These are phyloP conservation scores for Cossypha heuglini DNA, from an alignment of 2,797 vertebrate species.

Conservation along the genomic window DNA sequence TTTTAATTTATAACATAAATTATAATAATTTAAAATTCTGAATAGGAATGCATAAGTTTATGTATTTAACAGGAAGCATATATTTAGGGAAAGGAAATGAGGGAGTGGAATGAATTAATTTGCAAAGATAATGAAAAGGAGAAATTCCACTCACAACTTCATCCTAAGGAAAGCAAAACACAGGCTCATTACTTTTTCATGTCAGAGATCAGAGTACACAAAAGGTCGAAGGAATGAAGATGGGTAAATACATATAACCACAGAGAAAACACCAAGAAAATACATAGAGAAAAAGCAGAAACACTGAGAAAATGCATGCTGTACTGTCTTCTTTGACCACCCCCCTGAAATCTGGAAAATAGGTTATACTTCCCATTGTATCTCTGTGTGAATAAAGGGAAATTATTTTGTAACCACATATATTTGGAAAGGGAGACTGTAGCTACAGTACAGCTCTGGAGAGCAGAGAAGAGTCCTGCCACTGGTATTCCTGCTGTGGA, in stretches of 20 bases:
- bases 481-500: neutral
- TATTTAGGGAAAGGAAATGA: neutral
- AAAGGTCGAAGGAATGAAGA: neutral
- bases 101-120: neutral
- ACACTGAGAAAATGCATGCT: neutral
- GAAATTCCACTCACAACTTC: neutral
- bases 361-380: neutral
- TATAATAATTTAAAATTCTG: neutral
- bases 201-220: neutral
- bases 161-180: neutral
- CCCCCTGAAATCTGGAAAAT: neutral
- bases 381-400: neutral
- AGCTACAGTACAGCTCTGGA: neutral
- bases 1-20: neutral
- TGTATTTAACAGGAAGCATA: neutral
- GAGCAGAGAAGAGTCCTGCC: neutral
- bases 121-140: neutral
- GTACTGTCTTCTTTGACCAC: neutral
- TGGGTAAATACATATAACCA: neutral
- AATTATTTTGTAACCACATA: neutral
- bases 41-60: neutral
- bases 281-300: neutral
- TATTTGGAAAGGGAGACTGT: neutral
- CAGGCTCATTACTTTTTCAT: neutral
- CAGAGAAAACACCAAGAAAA: neutral